Evolutionary conservation across 1,140 invertebrate genomes (phyloP).

Genomic region (Trypoxylus dichotomus): DNA sequence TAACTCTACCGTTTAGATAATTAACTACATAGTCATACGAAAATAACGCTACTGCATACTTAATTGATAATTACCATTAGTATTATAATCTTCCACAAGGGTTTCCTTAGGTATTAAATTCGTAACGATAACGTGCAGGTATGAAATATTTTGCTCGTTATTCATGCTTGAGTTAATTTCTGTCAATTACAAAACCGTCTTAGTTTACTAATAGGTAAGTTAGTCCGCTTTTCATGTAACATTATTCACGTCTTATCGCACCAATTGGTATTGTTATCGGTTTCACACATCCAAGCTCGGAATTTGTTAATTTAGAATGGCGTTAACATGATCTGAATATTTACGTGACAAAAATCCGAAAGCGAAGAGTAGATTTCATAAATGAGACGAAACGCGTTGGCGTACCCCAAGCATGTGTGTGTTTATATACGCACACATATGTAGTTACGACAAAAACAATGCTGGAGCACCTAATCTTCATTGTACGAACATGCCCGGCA

Average conservation of each 20-base stretch:
- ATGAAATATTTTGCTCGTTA: no score
- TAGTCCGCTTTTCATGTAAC: neutral
- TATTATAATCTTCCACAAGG: no score
- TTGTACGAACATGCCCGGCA: neutral
- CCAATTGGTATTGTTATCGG: neutral
- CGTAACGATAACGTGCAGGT: no score
- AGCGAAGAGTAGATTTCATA: neutral
- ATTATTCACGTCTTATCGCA: neutral
- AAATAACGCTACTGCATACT: no score
- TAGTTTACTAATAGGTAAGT: neutral
- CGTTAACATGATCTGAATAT: slow-evolving; percentile 1
- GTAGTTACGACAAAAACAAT: neutral
- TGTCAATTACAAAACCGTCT: no score
- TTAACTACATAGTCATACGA: no score
- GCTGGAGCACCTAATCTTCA: neutral
- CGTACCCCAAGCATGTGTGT: no score
- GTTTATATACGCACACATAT: neutral
- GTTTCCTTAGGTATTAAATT: no score
- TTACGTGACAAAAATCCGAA: slow-evolving; percentile 4
- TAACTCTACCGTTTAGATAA: no score
- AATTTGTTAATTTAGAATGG: neutral
- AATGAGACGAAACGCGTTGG: neutral
- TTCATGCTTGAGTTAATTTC: no score
- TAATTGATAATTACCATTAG: no score
- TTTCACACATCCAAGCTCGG: neutral